phyloP scores from a whole-genome alignment of 2,888 invertebrate genomes.

The Andrena hattorfiana region DNA sequence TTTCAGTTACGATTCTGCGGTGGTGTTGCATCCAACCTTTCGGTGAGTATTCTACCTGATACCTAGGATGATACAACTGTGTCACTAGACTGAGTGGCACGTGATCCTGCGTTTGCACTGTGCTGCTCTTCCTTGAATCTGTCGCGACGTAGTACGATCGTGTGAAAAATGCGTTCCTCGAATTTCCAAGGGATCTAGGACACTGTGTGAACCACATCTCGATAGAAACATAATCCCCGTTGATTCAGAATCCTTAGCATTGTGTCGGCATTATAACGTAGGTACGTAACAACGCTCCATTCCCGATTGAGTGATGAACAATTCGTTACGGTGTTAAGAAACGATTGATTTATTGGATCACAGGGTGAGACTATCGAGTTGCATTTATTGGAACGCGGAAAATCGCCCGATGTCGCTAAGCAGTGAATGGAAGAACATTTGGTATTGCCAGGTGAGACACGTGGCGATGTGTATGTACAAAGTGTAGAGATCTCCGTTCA shows the following conservation, averaged over 20 bases:
- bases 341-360: conserved; percentile 46
- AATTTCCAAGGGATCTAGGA: not conserved
- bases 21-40: conserved; percentile 70
- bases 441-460: conserved; percentile 61
- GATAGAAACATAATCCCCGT: not conserved
- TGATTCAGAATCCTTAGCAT: not conserved
- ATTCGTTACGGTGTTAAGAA: not conserved
- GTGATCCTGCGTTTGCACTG: conserved; percentile 71
- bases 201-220: conserved; percentile 9
- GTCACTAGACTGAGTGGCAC: conserved; percentile 81
- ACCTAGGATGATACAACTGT: conserved; percentile 74
- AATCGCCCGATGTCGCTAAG: conserved; percentile 39
- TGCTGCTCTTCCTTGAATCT: conserved; percentile 33
- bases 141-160: not conserved
- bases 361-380: conserved; percentile 8
- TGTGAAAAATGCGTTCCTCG: not conserved
- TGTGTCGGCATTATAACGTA: not conserved
- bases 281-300: not conserved
- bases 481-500: not conserved
- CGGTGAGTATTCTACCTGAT: conserved; percentile 39
- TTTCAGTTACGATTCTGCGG: conserved; percentile 72
- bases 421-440: conserved; percentile 35
- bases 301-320: not conserved
- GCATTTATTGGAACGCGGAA: conserved; percentile 14
- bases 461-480: conserved; percentile 47